Evolutionary conservation across 2,113 vertebrate genomes (phyloP).

Genomic region (Pseudolaguvia tuberculata): DNA sequence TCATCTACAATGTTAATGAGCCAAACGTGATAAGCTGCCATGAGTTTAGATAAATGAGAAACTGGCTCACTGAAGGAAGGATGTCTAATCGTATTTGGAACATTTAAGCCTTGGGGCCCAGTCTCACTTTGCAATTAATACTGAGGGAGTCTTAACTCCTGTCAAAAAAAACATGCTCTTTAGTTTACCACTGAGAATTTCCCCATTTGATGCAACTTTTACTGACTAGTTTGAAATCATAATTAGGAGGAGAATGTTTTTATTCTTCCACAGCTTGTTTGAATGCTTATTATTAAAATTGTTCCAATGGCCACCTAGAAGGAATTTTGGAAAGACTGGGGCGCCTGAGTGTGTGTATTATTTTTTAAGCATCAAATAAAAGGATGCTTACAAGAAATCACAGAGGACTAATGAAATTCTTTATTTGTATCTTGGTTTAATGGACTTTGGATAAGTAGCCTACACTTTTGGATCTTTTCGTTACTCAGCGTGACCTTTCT

Average conservation of each 20-base stretch:
- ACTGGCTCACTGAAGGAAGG: constrained; percentile 48
- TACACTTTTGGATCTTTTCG: background rate
- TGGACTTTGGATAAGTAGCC: background rate
- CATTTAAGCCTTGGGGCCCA: constrained; percentile 22
- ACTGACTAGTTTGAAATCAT: background rate
- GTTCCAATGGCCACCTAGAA: background rate
- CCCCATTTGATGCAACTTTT: constrained; percentile 15
- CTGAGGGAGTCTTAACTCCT: constrained; percentile 16
- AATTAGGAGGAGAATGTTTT: constrained; percentile 10
- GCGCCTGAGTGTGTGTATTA: background rate
- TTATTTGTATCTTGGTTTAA: background rate
- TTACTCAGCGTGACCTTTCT: background rate
- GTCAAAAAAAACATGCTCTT: constrained; percentile 32
- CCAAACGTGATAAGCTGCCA: constrained; percentile 39
- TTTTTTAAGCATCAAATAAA: background rate
- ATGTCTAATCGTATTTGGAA: constrained; percentile 57
- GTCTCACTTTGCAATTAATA: constrained; percentile 48
- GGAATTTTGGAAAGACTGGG: background rate
- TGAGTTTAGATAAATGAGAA: constrained; percentile 43
- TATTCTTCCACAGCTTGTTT: background rate
- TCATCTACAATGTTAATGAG: constrained; percentile 36
- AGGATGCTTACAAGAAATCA: background rate
- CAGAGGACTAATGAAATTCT: background rate
- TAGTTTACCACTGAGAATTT: constrained; percentile 22
- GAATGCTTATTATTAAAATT: background rate